Percentiles rank a stretch among this genome's conserved stretches.
Conservation (phyloP, 1,140 invertebrate species). For the Phocides pigmalion region DNA sequence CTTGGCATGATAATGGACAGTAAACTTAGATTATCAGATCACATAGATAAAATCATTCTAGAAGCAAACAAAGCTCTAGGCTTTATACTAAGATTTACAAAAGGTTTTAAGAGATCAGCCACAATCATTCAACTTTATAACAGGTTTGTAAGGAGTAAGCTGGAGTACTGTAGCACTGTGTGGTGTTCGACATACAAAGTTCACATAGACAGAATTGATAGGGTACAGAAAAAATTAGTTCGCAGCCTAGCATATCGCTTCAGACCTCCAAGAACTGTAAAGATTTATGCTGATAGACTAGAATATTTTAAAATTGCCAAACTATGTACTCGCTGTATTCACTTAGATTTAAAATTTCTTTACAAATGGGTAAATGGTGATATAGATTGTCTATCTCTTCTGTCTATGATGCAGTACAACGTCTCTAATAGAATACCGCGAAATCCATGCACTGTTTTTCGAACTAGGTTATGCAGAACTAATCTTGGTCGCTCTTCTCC, state of each 20-base stretch:
- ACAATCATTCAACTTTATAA: conserved; percentile 25
- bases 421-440: too few species aligned
- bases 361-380: conserved; percentile 5
- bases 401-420: too few species aligned
- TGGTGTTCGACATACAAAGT: conserved; percentile 23
- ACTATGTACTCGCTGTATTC: conserved; percentile 12
- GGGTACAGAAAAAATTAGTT: conserved; percentile 22
- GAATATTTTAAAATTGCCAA: conserved; percentile 6
- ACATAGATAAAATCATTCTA: conserved; percentile 17
- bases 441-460: too few species aligned
- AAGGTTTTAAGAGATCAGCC: conserved; percentile 25
- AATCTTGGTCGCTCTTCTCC: too few species aligned
- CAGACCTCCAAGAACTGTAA: not conserved
- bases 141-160: conserved; percentile 22
- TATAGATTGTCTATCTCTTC: too few species aligned
- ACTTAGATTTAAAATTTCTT: conserved; percentile 19
- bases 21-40: conserved; percentile 27
- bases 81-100: conserved; percentile 29
- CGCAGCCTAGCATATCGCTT: conserved; percentile 19
- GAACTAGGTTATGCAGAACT: too few species aligned
- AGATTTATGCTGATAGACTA: conserved; percentile 9
- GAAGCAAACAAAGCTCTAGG: conserved; percentile 21
- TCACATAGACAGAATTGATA: conserved; percentile 28
- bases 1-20: too few species aligned
- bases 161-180: conserved; percentile 27